Conservation (phyloP, 2,113 vertebrate genomes). For the Mugil cephalus region DNA sequence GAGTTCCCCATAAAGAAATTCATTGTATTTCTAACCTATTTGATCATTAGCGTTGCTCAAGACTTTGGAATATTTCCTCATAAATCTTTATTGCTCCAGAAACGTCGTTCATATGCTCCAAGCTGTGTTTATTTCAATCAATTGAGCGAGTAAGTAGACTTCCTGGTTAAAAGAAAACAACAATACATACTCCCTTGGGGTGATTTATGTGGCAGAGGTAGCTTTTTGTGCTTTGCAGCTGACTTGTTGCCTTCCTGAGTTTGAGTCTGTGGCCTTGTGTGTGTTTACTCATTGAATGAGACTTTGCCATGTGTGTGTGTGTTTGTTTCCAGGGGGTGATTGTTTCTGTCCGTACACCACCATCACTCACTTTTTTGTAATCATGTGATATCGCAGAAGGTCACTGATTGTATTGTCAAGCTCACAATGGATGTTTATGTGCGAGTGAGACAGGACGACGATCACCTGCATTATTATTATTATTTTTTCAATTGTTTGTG, state of each 20-base stretch:
- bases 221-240: slow-evolving; percentile 35
- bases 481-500: too few relatives aligned
- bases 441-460: too few relatives aligned
- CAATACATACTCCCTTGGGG: background rate
- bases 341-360: slow-evolving; percentile 30
- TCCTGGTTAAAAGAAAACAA: slow-evolving; percentile 1
- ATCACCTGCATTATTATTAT: too few relatives aligned
- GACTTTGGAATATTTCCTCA: background rate
- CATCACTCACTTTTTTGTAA: slow-evolving; percentile 21
- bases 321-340: slow-evolving; percentile 39
- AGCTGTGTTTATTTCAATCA: background rate
- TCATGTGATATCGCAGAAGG: slow-evolving; percentile 40
- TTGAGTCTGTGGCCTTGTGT: slow-evolving; percentile 46
- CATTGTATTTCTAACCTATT: background rate
- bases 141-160: background rate
- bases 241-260: slow-evolving; percentile 57
- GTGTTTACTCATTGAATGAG: slow-evolving; percentile 37
- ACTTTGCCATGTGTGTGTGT: slow-evolving; percentile 20
- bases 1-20: background rate
- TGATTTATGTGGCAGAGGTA: slow-evolving; percentile 2
- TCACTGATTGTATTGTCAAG: slow-evolving; percentile 21
- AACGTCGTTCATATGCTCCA: background rate
- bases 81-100: background rate
- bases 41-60: background rate
- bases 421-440: background rate